Base-by-base conservation (phyloP, 1,140 invertebrate species). In the Octopus bimaculoides region DNA sequence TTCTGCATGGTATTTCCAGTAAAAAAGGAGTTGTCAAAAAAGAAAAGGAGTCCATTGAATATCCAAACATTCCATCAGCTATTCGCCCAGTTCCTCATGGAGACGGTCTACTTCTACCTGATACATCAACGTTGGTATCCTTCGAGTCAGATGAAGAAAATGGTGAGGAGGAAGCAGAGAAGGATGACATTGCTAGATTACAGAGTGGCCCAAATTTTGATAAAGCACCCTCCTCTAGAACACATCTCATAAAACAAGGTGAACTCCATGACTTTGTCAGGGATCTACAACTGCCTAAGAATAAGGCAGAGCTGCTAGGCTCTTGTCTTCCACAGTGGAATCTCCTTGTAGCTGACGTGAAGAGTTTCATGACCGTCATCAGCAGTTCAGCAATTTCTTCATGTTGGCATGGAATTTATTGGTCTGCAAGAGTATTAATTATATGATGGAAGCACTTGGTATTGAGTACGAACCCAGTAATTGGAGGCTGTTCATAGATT, bases 141-240 rank as follows among this genome's bases (percentile, higher is more conserved):
- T 14, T 66, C n/a, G 61, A 66, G 61, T 66, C 61, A 66, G 61
- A 66, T 66, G 61, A 66, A n/a, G 61, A 66, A 66, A n/a, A 66
- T 12, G 61, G n/a, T 66, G 61, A 66, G 61, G 61, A 66, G n/a
- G 61, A 66, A n/a, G n/a, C 10, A 14, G 61, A 66, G n/a, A n/a
- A 66, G 10, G 10, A 12, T 66, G n/a, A 3, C n/a, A 12, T 1
- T 66, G 61, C 61, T 14, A 1, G 12, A 66, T 12, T 66, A n/a
- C n/a, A 12, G 61, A 14, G n/a, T 66, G 61, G n/a, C 61, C 61
- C 61, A 66, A n/a, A 66, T 66, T 66, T 66, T 66, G 61, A 66
- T n/a, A 10, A 66, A 66, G n/a, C 9, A 66, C n/a, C n/a, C 61
- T 66, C 61, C 61, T 66, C 12, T 66, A n/a, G n/a, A 66, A 12